Percentiles rank a stretch among this genome's conserved stretches.
Evolutionary conservation across 1,140 invertebrate species (phyloP).

Genomic region (Mamestra configurata): DNA sequence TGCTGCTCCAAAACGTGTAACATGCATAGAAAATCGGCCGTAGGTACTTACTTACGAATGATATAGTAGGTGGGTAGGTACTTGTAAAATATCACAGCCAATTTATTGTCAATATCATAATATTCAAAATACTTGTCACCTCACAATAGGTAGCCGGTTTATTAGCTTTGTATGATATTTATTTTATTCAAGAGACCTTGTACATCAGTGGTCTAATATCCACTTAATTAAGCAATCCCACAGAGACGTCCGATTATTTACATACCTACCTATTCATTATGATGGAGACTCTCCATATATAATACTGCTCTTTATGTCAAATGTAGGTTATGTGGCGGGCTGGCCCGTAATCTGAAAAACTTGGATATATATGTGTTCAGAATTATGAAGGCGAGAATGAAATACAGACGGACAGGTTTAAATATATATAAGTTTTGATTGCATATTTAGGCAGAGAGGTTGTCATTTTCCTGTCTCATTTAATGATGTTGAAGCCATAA

Average conservation of each 20-base stretch:
- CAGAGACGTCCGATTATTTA: background rate
- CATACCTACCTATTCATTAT: slow-evolving; percentile 41
- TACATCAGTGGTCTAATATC: slow-evolving; percentile 5
- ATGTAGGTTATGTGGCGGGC: background rate
- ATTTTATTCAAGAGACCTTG: slow-evolving; percentile 34
- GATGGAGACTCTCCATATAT: background rate
- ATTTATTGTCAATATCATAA: too few relatives aligned
- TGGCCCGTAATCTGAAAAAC: background rate
- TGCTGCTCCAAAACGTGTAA: too few relatives aligned
- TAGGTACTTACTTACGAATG: too few relatives aligned
- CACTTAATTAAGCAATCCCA: slow-evolving; percentile 43
- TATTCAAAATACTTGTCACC: background rate
- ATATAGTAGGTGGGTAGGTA: too few relatives aligned
- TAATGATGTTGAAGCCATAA: slow-evolving; percentile 32
- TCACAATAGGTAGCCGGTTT: slow-evolving; percentile 13
- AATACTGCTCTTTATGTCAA: slow-evolving; percentile 7
- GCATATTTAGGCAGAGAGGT: background rate
- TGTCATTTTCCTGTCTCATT: slow-evolving; percentile 9
- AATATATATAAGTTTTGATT: slow-evolving; percentile 21
- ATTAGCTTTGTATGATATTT: slow-evolving; percentile 17
- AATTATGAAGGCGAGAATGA: background rate
- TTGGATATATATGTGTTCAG: background rate
- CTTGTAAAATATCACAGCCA: too few relatives aligned
- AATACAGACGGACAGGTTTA: slow-evolving; percentile 12
- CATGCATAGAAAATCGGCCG: too few relatives aligned